phyloP scores from a whole-genome alignment of 2,888 invertebrate genomes.

The Drosophila mimetica region DNA sequence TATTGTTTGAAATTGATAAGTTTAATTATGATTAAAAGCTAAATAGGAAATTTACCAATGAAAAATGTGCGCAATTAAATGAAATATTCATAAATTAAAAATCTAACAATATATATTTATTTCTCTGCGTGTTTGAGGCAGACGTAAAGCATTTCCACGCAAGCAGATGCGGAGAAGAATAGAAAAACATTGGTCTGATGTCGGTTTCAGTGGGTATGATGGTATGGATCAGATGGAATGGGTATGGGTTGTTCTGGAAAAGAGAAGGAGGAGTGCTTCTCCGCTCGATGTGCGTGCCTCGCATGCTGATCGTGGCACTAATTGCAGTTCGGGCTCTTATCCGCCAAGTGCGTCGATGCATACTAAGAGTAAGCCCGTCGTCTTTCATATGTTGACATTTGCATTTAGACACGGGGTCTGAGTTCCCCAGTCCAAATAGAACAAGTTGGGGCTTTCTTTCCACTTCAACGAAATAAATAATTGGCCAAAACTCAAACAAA shows the following conservation, averaged over 20 bases:
- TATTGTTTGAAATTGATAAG: no score
- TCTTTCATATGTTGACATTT: slow-evolving; percentile 39
- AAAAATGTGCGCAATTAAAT: no score
- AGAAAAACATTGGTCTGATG: slow-evolving; percentile 54
- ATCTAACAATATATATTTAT: no score
- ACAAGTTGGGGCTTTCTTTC: slow-evolving; percentile 7
- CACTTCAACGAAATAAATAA: slow-evolving; percentile 8
- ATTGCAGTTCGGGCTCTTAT: slow-evolving; percentile 62
- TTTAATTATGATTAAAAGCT: no score
- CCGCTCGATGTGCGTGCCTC: slow-evolving; percentile 59
- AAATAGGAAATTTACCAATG: no score
- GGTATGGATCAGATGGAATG: slow-evolving; percentile 8
- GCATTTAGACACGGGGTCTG: slow-evolving; percentile 24
- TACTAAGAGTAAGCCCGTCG: slow-evolving; percentile 50
- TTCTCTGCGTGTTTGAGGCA: no score
- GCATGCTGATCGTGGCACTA: slow-evolving; percentile 72
- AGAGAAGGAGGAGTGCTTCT: slow-evolving; percentile 6
- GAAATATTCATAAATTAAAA: no score
- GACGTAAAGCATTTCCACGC: no score
- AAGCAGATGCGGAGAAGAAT: slow-evolving; percentile 24
- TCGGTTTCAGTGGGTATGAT: slow-evolving; percentile 11
- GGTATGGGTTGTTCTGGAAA: slow-evolving; percentile 15
- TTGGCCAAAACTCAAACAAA: slow-evolving; percentile 5
- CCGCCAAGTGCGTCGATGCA: slow-evolving; percentile 48
- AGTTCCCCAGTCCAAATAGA: slow-evolving; percentile 7